These are phyloP conservation scores for Oncorhynchus keta DNA, from an alignment of 2,113 vertebrate species.

Conservation along the genomic window DNA sequence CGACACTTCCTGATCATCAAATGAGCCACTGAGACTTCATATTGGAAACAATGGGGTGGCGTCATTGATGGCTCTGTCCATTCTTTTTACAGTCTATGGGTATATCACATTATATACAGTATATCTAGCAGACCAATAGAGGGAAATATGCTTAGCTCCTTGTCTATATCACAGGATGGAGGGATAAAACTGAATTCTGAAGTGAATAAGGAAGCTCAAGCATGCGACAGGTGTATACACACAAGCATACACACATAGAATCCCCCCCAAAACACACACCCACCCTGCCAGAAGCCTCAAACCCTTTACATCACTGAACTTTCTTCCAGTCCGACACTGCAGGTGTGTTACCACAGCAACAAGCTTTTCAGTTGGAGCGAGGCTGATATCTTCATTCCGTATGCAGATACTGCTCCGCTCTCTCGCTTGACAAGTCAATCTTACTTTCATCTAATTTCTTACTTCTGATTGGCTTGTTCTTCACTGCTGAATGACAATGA, in stretches of 20 bases:
- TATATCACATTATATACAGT: too few relatives aligned
- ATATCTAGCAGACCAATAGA: too few relatives aligned
- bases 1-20: too few relatives aligned
- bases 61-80: too few relatives aligned
- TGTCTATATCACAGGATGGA: too few relatives aligned
- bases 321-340: slow-evolving; percentile 41
- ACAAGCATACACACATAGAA: slow-evolving; percentile 1
- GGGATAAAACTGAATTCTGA: too few relatives aligned
- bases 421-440: slow-evolving; percentile 55
- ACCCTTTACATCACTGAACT: slow-evolving; percentile 49
- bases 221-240: not conserved
- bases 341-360: slow-evolving; percentile 71
- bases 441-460: slow-evolving; percentile 55
- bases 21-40: too few relatives aligned
- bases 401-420: slow-evolving; percentile 62
- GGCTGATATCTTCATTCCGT: slow-evolving; percentile 50
- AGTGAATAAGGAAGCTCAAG: too few relatives aligned
- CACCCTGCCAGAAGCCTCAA: slow-evolving; percentile 21
- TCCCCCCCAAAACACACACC: not conserved
- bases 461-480: slow-evolving; percentile 64
- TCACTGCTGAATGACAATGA: slow-evolving; percentile 59
- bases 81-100: too few relatives aligned
- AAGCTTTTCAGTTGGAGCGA: slow-evolving; percentile 51
- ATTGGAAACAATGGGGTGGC: too few relatives aligned
- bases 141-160: too few relatives aligned